These are phyloP conservation scores for Bombylius major DNA, from an alignment of 2,888 invertebrate species.

Conservation along the genomic window DNA sequence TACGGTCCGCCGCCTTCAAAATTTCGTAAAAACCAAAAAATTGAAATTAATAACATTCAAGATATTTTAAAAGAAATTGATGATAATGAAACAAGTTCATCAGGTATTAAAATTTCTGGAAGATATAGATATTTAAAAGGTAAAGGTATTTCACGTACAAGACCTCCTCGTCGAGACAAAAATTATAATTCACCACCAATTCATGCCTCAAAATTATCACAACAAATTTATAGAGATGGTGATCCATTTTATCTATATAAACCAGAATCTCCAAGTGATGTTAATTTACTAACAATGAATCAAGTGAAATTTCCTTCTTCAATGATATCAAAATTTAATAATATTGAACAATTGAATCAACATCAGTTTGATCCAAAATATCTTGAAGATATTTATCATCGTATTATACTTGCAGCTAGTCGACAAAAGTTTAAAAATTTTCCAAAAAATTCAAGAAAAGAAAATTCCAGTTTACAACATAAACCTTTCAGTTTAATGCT, in stretches of 20 bases:
- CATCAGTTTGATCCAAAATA: neutral
- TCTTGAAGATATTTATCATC: constrained; percentile 9
- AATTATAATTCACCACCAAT: constrained; percentile 11
- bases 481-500: constrained; percentile 53
- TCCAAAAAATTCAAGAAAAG: neutral
- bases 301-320: constrained; percentile 18
- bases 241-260: constrained; percentile 60
- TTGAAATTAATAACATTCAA: constrained; percentile 29
- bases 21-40: constrained; percentile 16
- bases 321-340: neutral
- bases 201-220: constrained; percentile 8
- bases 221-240: constrained; percentile 31
- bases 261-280: constrained; percentile 59
- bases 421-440: neutral
- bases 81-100: constrained; percentile 19
- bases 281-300: constrained; percentile 55
- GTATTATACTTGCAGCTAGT: constrained; percentile 5
- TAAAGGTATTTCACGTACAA: constrained; percentile 27
- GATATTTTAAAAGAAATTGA: constrained; percentile 26
- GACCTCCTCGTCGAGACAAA: constrained; percentile 19
- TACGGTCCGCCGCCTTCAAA: constrained; percentile 30
- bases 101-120: constrained; percentile 30
- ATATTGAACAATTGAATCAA: neutral
- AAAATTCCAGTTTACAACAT: constrained; percentile 10
- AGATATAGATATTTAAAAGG: constrained; percentile 32